Percentiles rank a stretch among this genome's conserved stretches.
These are phyloP conservation scores for Caenorhabditis latens DNA, from an alignment of 1,140 invertebrate genomes.

Conservation along the genomic window DNA sequence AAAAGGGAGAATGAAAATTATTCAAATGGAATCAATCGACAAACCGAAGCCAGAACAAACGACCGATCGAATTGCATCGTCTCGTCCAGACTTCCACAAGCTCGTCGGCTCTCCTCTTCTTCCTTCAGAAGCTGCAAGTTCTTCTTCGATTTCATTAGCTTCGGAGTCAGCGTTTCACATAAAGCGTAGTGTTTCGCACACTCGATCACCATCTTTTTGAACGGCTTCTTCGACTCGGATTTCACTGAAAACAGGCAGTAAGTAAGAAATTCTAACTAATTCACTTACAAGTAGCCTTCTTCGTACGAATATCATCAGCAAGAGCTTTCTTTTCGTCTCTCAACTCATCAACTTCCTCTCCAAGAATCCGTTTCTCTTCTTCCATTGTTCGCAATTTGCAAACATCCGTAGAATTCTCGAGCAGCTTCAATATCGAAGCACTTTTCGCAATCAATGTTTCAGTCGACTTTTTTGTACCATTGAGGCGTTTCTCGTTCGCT, in stretches of 20 bases:
- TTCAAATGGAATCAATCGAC: neutral
- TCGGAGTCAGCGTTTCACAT: neutral
- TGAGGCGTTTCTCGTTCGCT: neutral
- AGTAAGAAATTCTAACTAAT: neutral
- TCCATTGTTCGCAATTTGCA: conserved; percentile 6
- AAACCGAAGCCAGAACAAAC: conserved; percentile 17
- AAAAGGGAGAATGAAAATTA: neutral
- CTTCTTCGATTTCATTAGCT: neutral
- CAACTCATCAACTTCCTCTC: neutral
- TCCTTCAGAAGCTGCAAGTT: conserved; percentile 23
- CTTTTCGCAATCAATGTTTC: neutral
- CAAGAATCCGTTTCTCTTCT: conserved; percentile 6
- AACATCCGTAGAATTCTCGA: conserved; percentile 28
- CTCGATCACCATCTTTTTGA: conserved; percentile 11
- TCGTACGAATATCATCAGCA: conserved; percentile 8
- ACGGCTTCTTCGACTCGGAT: conserved; percentile 2
- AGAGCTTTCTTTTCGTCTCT: neutral
- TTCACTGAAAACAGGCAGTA: conserved; percentile 12
- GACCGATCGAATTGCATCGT: conserved; percentile 41
- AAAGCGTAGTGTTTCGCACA: conserved; percentile 21
- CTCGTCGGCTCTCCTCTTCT: conserved; percentile 15
- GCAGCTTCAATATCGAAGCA: neutral
- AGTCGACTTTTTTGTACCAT: neutral
- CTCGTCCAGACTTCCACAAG: conserved; percentile 20
- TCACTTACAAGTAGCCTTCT: conserved; percentile 8